Percentiles rank a stretch among this genome's conserved stretches.
phyloP scores from a whole-genome alignment of 2,888 invertebrate genomes.

The Zygothrica quintamaculata region DNA sequence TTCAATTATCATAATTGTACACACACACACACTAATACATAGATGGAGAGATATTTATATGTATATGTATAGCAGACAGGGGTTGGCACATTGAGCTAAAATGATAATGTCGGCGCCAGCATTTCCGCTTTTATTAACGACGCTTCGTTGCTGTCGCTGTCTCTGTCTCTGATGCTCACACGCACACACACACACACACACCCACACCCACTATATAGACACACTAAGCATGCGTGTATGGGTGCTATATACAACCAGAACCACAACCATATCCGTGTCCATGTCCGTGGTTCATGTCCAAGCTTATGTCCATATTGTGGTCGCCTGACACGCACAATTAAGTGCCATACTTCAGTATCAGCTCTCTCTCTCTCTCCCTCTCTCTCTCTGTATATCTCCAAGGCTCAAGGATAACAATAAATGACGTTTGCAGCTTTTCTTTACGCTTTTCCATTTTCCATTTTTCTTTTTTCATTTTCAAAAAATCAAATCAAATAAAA shows the following conservation, averaged over 20 bases:
- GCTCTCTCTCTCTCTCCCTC: conserved; percentile 1
- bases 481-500: conserved; percentile 75
- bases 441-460: too few relatives aligned
- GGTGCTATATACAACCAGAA: conserved; percentile 20
- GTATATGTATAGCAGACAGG: conserved; percentile 5
- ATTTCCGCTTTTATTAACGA: conserved; percentile 78
- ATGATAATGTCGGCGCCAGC: conserved; percentile 81
- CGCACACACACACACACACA: conserved; percentile 2
- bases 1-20: conserved; percentile 76
- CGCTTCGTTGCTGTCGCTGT: conserved; percentile 26
- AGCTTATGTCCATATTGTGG: conserved; percentile 60
- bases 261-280: conserved; percentile 17
- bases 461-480: conserved; percentile 11
- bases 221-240: conserved; percentile 36
- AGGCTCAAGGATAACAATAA: conserved; percentile 60
- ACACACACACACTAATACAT: conserved; percentile 28
- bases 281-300: conserved; percentile 39
- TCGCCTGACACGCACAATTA: conserved; percentile 79
- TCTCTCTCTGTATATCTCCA: conserved; percentile 3
- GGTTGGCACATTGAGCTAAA: conserved; percentile 43
- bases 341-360: conserved; percentile 57
- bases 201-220: conserved; percentile 55
- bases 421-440: conserved; percentile 26
- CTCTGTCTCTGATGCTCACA: not conserved
- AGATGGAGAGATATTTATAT: conserved; percentile 1